phyloP scores from a whole-genome alignment of 2,113 vertebrate genomes.

The Erinaceus europaeus region DNA sequence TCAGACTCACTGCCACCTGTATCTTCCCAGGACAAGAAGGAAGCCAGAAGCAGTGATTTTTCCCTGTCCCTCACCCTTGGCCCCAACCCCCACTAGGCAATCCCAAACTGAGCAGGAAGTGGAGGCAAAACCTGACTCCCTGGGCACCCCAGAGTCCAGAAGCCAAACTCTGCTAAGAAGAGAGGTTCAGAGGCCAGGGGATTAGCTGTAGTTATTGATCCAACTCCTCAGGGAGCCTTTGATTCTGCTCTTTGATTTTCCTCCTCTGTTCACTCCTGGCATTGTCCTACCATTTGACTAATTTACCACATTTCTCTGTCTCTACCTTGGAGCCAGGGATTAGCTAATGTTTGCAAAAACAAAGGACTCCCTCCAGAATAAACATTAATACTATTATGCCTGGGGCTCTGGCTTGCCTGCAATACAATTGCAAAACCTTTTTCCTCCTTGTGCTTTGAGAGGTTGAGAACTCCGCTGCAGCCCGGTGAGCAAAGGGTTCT shows the following conservation, averaged over 20 bases:
- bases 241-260: not conserved
- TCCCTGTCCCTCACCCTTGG: too few relatives aligned
- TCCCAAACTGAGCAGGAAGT: too few relatives aligned
- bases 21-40: too few relatives aligned
- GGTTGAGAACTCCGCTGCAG: too few relatives aligned
- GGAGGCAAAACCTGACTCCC: not conserved
- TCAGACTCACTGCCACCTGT: too few relatives aligned
- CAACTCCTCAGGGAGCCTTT: fast-evolving
- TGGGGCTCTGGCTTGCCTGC: not conserved
- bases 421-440: not conserved
- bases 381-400: not conserved
- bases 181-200: not conserved
- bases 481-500: too few relatives aligned
- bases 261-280: too few relatives aligned
- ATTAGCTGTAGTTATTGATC: not conserved
- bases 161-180: fast-evolving
- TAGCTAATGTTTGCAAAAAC: not conserved
- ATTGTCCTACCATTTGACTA: too few relatives aligned
- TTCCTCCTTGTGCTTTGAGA: too few relatives aligned
- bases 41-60: too few relatives aligned
- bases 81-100: too few relatives aligned
- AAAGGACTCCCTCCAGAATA: slow-evolving; percentile 18
- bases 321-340: not conserved
- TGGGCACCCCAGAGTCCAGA: not conserved
- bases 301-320: not conserved